Percentiles rank a stretch among this genome's conserved stretches.
phyloP scores from a whole-genome alignment of 2,797 vertebrate genomes.

The Adrianichthys oophorus region DNA sequence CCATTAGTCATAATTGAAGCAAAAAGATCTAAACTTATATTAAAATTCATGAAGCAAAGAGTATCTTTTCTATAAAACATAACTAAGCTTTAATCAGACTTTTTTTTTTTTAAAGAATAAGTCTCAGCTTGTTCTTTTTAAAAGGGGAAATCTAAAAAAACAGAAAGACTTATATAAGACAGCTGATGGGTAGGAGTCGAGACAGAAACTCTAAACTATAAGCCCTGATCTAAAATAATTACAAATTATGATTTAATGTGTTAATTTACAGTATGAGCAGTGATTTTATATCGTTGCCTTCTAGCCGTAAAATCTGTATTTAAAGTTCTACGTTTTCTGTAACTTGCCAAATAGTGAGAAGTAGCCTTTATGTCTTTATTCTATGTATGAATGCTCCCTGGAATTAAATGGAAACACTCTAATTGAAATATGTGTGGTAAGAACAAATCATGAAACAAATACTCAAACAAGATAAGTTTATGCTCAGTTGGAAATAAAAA shows the following conservation, averaged over 20 bases:
- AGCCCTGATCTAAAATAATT: conserved; percentile 13
- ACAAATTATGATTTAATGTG: conserved; percentile 17
- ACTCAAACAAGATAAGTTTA: no score
- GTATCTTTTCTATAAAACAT: conserved; percentile 49
- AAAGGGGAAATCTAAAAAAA: conserved; percentile 38
- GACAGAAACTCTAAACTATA: conserved; percentile 21
- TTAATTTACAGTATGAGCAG: not conserved
- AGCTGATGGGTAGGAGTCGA: conserved; percentile 21
- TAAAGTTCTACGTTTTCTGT: no score
- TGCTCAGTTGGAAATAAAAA: no score
- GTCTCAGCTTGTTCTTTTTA: conserved; percentile 50
- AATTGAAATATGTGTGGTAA: no score
- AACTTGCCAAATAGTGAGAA: no score
- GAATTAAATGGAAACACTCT: no score
- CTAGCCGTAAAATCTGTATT: no score
- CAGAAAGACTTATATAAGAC: conserved; percentile 45
- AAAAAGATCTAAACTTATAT: conserved; percentile 26
- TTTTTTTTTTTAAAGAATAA: conserved; percentile 56
- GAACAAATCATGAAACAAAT: no score
- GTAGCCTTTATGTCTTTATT: no score
- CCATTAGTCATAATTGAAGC: conserved; percentile 9
- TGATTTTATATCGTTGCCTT: no score
- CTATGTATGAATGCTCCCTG: no score
- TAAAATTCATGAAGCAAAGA: conserved; percentile 49
- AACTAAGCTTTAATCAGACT: conserved; percentile 35